phyloP scores from a whole-genome alignment of 1,140 invertebrate genomes.

The Triops cancriformis region DNA sequence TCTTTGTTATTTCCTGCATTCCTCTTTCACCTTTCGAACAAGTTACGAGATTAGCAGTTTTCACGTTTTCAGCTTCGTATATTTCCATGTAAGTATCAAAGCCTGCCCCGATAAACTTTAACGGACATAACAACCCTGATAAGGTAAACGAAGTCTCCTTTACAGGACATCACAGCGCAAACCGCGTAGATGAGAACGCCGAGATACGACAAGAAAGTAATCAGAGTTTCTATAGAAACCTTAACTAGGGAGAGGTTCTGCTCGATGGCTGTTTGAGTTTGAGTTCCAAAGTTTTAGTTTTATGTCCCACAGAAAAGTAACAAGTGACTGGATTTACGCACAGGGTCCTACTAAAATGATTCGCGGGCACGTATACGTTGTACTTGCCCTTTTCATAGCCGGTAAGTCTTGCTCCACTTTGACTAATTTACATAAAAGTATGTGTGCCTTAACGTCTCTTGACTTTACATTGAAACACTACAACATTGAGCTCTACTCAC shows the following conservation, averaged over 20 bases:
- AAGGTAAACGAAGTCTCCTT: not conserved
- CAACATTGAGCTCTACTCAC: no score
- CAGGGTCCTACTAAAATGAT: not conserved
- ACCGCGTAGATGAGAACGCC: not conserved
- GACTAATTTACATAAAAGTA: no score
- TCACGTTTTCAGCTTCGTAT: not conserved
- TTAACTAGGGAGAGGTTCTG: not conserved
- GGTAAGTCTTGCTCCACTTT: not conserved
- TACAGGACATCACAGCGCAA: not conserved
- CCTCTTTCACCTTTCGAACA: no score
- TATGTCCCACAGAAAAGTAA: not conserved
- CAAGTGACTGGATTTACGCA: not conserved
- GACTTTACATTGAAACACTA: no score
- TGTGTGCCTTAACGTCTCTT: no score
- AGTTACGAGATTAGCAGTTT: not conserved
- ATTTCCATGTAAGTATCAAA: not conserved
- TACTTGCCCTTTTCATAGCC: not conserved
- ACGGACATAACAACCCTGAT: not conserved
- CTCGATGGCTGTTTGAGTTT: not conserved
- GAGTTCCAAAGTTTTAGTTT: not conserved
- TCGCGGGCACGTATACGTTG: not conserved
- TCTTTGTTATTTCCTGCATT: no score
- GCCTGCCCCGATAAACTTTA: not conserved
- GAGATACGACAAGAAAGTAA: not conserved
- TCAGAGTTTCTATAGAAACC: not conserved